phyloP scores from a whole-genome alignment of 1,140 invertebrate genomes.

The Cydia splendana region DNA sequence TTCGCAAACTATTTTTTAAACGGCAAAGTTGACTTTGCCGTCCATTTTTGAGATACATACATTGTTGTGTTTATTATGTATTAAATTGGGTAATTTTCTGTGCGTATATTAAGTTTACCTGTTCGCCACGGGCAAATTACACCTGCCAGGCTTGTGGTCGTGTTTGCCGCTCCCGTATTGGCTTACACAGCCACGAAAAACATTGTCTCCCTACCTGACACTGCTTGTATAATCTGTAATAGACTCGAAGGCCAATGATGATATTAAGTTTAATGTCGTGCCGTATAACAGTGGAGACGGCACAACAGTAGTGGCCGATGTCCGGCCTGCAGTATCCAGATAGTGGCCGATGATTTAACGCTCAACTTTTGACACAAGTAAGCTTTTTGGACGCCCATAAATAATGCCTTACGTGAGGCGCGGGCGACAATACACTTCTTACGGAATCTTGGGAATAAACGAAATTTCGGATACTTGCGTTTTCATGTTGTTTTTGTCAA shows the following conservation, averaged over 20 bases:
- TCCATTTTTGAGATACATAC: not conserved
- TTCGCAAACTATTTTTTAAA: no score
- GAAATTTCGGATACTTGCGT: not conserved
- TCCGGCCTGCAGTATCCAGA: constrained; percentile 74
- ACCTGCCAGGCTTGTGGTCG: no score
- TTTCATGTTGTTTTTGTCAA: not conserved
- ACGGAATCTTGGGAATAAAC: not conserved
- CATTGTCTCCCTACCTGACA: no score
- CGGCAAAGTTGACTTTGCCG: no score
- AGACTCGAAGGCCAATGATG: no score
- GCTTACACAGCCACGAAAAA: no score
- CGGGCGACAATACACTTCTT: constrained; percentile 1
- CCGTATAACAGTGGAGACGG: constrained; percentile 51
- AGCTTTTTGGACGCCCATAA: constrained; percentile 78
- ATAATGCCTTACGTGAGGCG: constrained; percentile 70
- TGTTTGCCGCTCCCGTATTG: no score
- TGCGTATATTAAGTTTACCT: no score
- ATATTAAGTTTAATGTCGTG: no score
- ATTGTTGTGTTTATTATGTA: not conserved
- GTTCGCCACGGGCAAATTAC: no score
- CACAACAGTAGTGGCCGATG: constrained; percentile 63
- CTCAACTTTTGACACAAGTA: constrained; percentile 78
- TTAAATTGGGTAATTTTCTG: no score
- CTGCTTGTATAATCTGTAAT: no score
- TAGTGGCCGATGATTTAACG: constrained; percentile 78